phyloP scores from a whole-genome alignment of 2,113 vertebrate genomes.

The Megaceryle torquata region DNA sequence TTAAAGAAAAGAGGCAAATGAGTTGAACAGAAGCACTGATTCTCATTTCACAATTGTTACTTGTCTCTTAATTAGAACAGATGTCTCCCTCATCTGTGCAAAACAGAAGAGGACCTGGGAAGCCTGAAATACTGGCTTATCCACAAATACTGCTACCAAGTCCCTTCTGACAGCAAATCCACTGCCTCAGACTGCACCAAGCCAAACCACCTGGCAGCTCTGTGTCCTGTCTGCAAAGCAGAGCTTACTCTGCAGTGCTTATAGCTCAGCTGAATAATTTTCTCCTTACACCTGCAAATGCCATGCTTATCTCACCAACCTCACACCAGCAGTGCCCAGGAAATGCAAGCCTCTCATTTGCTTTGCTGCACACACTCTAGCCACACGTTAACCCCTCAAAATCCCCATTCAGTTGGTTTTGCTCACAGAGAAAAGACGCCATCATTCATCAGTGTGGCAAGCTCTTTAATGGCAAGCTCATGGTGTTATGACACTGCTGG shows the following conservation, averaged over 20 bases:
- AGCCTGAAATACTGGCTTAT: neutral
- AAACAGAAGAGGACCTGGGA: neutral
- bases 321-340: neutral
- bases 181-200: neutral
- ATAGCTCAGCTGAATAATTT: neutral
- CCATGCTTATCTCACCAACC: neutral
- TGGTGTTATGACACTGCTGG: slow-evolving; percentile 20
- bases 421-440: slow-evolving; percentile 15
- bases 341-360: neutral
- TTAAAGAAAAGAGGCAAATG: slow-evolving; percentile 16
- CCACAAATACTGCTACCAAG: neutral
- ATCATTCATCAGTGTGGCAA: slow-evolving; percentile 32
- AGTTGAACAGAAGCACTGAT: neutral
- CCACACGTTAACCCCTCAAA: neutral
- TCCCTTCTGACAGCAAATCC: neutral
- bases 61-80: neutral
- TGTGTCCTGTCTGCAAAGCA: neutral
- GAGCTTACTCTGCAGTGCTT: neutral
- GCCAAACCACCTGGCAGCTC: neutral
- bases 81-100: neutral
- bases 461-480: slow-evolving; percentile 71
- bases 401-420: neutral
- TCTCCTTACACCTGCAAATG: neutral
- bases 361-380: neutral
- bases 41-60: neutral